Evolutionary conservation across 2,113 vertebrate species (phyloP).

Genomic region (Ancistrus triradiatus): DNA sequence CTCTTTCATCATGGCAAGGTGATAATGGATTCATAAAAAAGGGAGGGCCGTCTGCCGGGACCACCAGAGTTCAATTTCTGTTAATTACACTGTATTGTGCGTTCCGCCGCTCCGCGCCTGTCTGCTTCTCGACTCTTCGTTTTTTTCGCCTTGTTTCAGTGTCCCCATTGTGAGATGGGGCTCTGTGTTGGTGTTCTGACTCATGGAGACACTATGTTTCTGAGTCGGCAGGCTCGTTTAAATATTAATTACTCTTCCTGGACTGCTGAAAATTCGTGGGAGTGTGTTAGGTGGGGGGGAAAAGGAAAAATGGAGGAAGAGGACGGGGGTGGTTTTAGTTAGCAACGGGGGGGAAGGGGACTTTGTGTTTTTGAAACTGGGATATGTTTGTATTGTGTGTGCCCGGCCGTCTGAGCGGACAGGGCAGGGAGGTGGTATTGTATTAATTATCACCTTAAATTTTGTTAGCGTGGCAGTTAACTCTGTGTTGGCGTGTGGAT

Average conservation of each 20-base stretch:
- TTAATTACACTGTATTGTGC: constrained; percentile 33
- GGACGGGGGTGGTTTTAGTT: constrained; percentile 27
- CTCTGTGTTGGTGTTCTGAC: constrained; percentile 9
- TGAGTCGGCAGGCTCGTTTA: constrained; percentile 30
- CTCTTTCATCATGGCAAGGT: constrained; percentile 21
- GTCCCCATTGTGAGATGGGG: neutral
- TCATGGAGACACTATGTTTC: constrained; percentile 1
- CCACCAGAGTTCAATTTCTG: constrained; percentile 15
- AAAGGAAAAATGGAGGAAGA: constrained; percentile 24
- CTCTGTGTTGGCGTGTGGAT: too few species aligned
- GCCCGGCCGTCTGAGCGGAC: too few species aligned
- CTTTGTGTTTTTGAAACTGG: too few species aligned
- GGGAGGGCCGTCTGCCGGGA: constrained; percentile 17
- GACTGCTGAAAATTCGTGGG: constrained; percentile 34
- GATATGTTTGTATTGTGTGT: too few species aligned
- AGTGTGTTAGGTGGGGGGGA: constrained; percentile 14
- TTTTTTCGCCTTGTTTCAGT: constrained; percentile 2
- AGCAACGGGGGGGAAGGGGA: constrained; percentile 16
- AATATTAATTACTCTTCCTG: constrained; percentile 39
- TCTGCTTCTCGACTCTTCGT: constrained; percentile 23
- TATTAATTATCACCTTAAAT: too few species aligned
- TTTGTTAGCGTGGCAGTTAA: too few species aligned
- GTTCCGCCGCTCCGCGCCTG: constrained; percentile 3
- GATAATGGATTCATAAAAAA: constrained; percentile 47
- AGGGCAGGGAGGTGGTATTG: too few species aligned